A percentile compares a stretch with the other conserved stretches of the same genome.
Conservation (phyloP, 2,113 vertebrate species). For the Albula goreensis region DNA sequence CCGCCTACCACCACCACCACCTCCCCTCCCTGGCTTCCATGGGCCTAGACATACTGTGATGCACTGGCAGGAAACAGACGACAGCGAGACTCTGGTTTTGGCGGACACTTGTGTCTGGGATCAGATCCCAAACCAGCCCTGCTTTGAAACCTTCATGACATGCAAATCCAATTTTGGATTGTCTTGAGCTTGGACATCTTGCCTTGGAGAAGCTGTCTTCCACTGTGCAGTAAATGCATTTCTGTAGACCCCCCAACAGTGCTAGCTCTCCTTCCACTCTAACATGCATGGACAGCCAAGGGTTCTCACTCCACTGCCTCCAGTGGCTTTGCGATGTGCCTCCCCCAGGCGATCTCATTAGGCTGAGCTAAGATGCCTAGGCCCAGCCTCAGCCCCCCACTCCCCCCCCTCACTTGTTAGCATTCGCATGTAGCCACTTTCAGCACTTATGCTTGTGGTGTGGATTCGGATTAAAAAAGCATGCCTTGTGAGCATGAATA, state of each 20-base stretch:
- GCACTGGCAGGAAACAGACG: not conserved
- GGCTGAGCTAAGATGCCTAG: not conserved
- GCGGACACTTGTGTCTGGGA: not conserved
- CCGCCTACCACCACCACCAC: no score
- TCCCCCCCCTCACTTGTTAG: not conserved
- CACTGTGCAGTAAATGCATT: not conserved
- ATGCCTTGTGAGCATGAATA: not conserved
- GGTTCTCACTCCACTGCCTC: not conserved
- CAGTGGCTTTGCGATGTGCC: not conserved
- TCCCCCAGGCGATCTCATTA: constrained; percentile 12
- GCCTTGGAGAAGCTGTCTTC: not conserved
- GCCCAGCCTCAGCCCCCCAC: not conserved
- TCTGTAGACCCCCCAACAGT: no score
- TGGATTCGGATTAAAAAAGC: not conserved
- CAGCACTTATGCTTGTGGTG: not conserved
- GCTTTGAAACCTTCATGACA: not conserved
- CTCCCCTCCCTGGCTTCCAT: no score
- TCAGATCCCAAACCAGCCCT: not conserved
- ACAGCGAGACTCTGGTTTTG: not conserved
- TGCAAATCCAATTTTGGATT: not conserved
- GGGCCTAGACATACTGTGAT: not conserved
- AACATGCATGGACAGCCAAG: not conserved
- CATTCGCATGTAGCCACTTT: not conserved
- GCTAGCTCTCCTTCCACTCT: not conserved
- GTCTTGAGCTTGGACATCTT: not conserved